phyloP scores from a whole-genome alignment of 2,888 invertebrate species.

The Crepidodera aurea region DNA sequence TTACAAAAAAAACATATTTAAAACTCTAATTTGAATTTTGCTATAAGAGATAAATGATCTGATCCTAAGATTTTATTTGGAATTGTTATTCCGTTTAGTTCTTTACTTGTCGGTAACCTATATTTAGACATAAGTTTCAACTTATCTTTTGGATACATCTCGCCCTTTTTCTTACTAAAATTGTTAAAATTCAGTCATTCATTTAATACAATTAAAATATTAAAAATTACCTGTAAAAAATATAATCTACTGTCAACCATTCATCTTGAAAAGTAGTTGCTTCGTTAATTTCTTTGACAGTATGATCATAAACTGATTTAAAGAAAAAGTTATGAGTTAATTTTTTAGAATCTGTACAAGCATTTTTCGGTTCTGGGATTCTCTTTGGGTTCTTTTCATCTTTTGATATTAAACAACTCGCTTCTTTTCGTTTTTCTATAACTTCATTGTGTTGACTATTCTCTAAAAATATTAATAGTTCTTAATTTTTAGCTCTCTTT shows the following conservation, averaged over 20 bases:
- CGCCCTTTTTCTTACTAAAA: slow-evolving; percentile 47
- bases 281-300: slow-evolving; percentile 61
- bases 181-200: slow-evolving; percentile 21
- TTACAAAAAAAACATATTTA: slow-evolving; percentile 26
- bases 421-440: slow-evolving; percentile 48
- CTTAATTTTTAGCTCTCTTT: no score
- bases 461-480: slow-evolving; percentile 45
- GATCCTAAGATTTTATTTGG: slow-evolving; percentile 81
- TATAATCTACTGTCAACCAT: slow-evolving; percentile 90
- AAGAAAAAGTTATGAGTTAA: slow-evolving; percentile 74
- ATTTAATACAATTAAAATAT: neutral
- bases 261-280: slow-evolving; percentile 80
- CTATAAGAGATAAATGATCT: slow-evolving; percentile 85
- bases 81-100: slow-evolving; percentile 65
- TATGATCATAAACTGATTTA: slow-evolving; percentile 73
- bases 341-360: slow-evolving; percentile 3
- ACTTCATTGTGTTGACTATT: slow-evolving; percentile 56
- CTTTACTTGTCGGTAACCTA: slow-evolving; percentile 68
- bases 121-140: slow-evolving; percentile 70
- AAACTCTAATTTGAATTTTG: slow-evolving; percentile 70
- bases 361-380: neutral
- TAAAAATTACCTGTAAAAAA: slow-evolving; percentile 76
- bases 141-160: slow-evolving; percentile 57
- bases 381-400: neutral
- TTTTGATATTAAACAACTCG: slow-evolving; percentile 53